phyloP scores from a whole-genome alignment of 2,797 vertebrate species.

The Tenualosa ilisha region DNA sequence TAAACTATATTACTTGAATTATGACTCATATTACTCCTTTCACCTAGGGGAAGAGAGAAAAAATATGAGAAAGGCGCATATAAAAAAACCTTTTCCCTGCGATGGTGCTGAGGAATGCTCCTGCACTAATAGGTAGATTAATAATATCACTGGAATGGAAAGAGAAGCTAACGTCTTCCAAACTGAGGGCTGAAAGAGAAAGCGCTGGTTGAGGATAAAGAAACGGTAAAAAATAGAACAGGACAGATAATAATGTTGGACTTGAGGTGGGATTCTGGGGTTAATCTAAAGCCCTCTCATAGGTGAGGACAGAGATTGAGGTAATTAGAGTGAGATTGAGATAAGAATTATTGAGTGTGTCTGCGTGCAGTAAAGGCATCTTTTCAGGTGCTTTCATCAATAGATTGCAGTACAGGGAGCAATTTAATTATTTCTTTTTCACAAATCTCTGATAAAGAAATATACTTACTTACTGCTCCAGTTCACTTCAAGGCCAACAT shows the following conservation, averaged over 20 bases:
- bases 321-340: neutral
- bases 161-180: neutral
- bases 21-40: neutral
- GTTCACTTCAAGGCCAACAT: neutral
- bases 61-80: neutral
- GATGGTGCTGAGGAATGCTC: neutral
- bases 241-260: neutral
- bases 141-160: neutral
- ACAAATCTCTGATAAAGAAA: neutral
- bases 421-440: neutral
- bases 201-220: neutral
- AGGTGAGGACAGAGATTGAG: no score
- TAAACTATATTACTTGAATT: constrained; percentile 3
- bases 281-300: neutral
- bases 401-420: neutral
- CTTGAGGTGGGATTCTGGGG: neutral
- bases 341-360: neutral
- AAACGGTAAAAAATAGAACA: neutral
- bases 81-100: neutral
- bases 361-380: neutral
- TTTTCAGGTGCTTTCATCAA: no score
- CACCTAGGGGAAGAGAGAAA: neutral
- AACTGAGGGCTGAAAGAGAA: neutral
- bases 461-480: neutral
- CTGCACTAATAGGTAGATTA: neutral